Conservation (phyloP, 2,113 vertebrate genomes). For the Rhizomys pruinosus region DNA sequence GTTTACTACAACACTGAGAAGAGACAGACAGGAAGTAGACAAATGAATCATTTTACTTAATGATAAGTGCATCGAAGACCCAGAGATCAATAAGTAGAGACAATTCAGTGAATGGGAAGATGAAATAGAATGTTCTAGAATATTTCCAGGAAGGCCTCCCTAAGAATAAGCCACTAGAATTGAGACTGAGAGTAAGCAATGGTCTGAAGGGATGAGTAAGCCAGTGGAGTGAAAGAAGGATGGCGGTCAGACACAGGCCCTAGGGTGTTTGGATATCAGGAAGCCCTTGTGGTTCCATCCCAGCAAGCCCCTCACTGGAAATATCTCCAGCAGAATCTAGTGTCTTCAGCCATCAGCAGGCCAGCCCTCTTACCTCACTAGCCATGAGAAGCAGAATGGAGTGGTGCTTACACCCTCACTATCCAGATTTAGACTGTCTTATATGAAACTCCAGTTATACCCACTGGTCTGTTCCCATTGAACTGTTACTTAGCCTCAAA, state of each 20-base stretch:
- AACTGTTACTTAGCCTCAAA: background rate
- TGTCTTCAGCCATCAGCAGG: background rate
- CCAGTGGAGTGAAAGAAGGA: background rate
- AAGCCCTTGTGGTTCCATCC: background rate
- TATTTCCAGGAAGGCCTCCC: background rate
- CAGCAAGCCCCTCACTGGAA: background rate
- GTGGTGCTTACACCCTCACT: no score
- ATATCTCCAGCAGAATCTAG: background rate
- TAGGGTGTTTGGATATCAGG: background rate
- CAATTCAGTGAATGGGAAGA: background rate
- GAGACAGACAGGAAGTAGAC: background rate
- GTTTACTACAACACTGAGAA: background rate
- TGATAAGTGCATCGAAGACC: background rate
- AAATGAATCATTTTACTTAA: background rate
- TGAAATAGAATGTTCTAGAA: background rate
- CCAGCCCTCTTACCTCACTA: accelerated
- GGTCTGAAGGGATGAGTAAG: no score
- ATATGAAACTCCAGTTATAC: background rate
- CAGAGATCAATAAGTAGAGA: background rate
- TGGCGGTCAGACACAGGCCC: background rate
- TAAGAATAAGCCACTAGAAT: background rate
- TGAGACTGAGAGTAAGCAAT: background rate
- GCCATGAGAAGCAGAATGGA: background rate
- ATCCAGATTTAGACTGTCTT: background rate
- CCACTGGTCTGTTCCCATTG: background rate